Percentiles rank a stretch among this genome's conserved stretches.
These are phyloP conservation scores for Drosophila lacertosa DNA, from an alignment of 1,140 invertebrate species.

Conservation along the genomic window DNA sequence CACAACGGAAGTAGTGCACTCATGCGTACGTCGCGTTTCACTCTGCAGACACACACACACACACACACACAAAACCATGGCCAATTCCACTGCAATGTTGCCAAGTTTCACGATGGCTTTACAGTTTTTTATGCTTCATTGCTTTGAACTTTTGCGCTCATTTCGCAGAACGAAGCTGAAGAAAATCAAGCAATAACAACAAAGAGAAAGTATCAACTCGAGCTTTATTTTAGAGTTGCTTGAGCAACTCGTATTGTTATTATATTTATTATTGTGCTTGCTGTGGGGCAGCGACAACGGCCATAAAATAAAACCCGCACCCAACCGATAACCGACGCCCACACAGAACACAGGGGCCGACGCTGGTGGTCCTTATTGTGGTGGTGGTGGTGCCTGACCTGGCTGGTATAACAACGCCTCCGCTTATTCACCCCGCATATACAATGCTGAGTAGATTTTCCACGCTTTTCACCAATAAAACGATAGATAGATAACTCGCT, in stretches of 20 bases:
- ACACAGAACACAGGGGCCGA: slow-evolving; percentile 18
- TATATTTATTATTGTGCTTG: slow-evolving; percentile 49
- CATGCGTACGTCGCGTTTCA: slow-evolving; percentile 63
- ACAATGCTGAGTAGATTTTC: slow-evolving; percentile 47
- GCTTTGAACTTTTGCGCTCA: slow-evolving; percentile 78
- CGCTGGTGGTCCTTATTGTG: slow-evolving; percentile 36
- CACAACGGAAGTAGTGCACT: slow-evolving; percentile 77
- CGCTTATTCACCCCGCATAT: slow-evolving; percentile 19
- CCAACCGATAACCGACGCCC: slow-evolving; percentile 26
- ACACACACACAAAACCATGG: slow-evolving; percentile 22
- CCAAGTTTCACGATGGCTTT: slow-evolving; percentile 58
- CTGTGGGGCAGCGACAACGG: slow-evolving; percentile 16
- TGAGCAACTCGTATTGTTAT: slow-evolving; percentile 42
- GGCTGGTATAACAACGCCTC: slow-evolving; percentile 30
- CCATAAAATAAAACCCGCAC: slow-evolving; percentile 26
- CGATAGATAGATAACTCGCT: slow-evolving; percentile 62
- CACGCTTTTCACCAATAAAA: slow-evolving; percentile 69
- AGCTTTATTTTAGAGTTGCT: slow-evolving; percentile 36
- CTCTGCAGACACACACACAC: slow-evolving; percentile 52
- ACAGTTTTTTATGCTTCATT: slow-evolving; percentile 73
- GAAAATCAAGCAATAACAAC: slow-evolving; percentile 42
- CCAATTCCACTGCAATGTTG: slow-evolving; percentile 46
- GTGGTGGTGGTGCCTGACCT: neutral
- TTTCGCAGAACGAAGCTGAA: slow-evolving; percentile 38
- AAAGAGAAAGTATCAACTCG: slow-evolving; percentile 71